A percentile compares a stretch with the other conserved stretches of the same genome.
Evolutionary conservation across 1,140 invertebrate genomes (phyloP).

Genomic region (Babylonia areolata): DNA sequence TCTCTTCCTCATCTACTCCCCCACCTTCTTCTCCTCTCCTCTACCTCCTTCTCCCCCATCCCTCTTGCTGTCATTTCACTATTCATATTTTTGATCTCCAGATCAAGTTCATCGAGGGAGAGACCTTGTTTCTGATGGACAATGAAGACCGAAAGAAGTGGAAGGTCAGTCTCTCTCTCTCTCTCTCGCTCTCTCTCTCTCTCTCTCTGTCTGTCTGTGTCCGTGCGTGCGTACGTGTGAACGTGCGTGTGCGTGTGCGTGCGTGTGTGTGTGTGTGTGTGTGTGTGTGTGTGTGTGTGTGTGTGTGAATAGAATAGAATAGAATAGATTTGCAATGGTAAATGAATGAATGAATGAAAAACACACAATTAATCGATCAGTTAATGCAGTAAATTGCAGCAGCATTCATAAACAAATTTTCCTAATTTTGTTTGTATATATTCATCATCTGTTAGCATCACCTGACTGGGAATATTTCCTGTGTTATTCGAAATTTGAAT

Average conservation of each 20-base stretch:
- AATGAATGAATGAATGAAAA: no score
- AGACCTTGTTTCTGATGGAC: conserved; percentile 64
- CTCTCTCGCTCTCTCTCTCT: not conserved
- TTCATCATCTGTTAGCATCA: no score
- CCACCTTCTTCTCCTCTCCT: no score
- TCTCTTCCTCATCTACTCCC: no score
- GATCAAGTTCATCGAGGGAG: conserved; percentile 69
- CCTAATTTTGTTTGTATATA: no score
- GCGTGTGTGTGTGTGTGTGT: not conserved
- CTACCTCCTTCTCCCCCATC: not conserved
- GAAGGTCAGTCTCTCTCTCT: conserved; percentile 51
- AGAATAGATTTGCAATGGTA: no score
- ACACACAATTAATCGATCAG: no score
- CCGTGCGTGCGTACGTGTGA: not conserved
- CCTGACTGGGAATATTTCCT: no score
- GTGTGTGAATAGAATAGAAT: no score
- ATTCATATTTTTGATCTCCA: conserved; percentile 41
- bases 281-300: conserved; percentile 4
- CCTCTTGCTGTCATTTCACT: not conserved
- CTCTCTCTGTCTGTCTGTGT: not conserved
- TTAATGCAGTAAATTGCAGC: no score
- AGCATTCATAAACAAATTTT: no score
- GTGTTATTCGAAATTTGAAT: no score
- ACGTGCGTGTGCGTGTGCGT: not conserved
- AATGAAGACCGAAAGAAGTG: conserved; percentile 65